A percentile compares a stretch with the other conserved stretches of the same genome.
Evolutionary conservation across 2,113 vertebrate genomes (phyloP).

Genomic region (Percopsis transmontana): DNA sequence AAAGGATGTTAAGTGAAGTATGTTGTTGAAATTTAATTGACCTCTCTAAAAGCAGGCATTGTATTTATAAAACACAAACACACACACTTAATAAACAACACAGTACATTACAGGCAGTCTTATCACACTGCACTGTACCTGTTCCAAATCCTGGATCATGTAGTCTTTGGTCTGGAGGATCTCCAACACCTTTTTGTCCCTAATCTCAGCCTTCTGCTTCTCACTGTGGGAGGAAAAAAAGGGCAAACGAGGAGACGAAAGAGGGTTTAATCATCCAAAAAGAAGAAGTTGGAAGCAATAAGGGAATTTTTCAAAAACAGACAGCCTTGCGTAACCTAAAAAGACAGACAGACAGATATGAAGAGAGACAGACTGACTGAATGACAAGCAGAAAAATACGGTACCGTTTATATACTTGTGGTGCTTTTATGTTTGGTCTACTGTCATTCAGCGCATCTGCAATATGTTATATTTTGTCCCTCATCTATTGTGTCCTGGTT

Average conservation of each 20-base stretch:
- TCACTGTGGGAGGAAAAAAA: slow-evolving; percentile 80
- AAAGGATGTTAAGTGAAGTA: too few relatives aligned
- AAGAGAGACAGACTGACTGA: slow-evolving; percentile 1
- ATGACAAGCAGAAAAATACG: slow-evolving; percentile 1
- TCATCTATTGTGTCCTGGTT: neutral
- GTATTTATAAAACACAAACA: neutral
- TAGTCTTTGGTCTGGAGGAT: slow-evolving; percentile 91
- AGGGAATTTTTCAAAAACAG: neutral
- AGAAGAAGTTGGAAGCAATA: neutral
- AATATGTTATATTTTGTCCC: neutral
- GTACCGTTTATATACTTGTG: slow-evolving; percentile 12
- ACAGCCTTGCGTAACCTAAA: neutral
- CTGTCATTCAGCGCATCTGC: neutral
- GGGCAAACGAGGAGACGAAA: slow-evolving; percentile 27
- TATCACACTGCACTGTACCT: slow-evolving; percentile 74
- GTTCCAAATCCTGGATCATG: slow-evolving; percentile 85
- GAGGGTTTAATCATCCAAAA: neutral
- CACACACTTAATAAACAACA: neutral
- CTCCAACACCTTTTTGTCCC: slow-evolving; percentile 90
- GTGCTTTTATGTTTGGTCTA: neutral
- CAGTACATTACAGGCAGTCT: neutral
- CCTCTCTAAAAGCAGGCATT: too few relatives aligned
- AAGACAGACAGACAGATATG: slow-evolving; percentile 5
- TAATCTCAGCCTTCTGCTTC: slow-evolving; percentile 90
- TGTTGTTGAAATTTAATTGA: too few relatives aligned